Evolutionary conservation across 2,888 invertebrate genomes (phyloP), one percentile per base, ranked within the genome.

Genomic region (Beris chalybata): DNA sequence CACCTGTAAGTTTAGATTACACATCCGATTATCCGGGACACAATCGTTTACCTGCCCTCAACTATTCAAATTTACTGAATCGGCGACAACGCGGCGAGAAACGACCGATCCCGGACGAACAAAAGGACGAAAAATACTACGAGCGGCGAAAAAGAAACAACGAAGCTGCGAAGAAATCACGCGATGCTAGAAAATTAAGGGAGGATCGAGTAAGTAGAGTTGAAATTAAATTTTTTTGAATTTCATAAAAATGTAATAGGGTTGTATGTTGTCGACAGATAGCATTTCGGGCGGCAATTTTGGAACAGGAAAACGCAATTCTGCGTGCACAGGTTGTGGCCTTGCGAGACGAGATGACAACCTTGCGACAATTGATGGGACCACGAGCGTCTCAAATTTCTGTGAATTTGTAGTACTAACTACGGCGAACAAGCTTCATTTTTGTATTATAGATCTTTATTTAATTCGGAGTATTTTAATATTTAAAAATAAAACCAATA

Each of bases 41-140:
- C 5, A 76, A 76, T 70, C 78, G 79, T 3, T 69, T 79, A 1
- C 74, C 77, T 70, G 79, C 79, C 47, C 58, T 80, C 0, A 79
- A 77, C 69, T 76, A 78, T 0, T 74, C 74, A 2, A 72, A 72
- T 43, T 77, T 79, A 15, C 38, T 81, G 59, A 76, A 76, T 71
- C 74, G 85, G 68, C 79, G 90, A 4, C 86, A 89, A 0, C 83
- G 93, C 4, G 90, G 92, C 0, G 92, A 92, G 76, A 93, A 93
- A 76, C 87, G 92, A 64, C 90, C 94, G 0, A 94, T 94, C 64
- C 95, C 95, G 0, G 87, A 89, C 0, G 93, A 92, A 57, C 85
- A 91, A 76, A 95, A 95, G 75, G 95, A 95, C 74, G 91, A 90
- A 69, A 93, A 92, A 78, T 95, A 95, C 79, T 95, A 89, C 78